Base-by-base conservation (phyloP, 1,140 invertebrate species). In the Trachymyrmex cornetzi region DNA sequence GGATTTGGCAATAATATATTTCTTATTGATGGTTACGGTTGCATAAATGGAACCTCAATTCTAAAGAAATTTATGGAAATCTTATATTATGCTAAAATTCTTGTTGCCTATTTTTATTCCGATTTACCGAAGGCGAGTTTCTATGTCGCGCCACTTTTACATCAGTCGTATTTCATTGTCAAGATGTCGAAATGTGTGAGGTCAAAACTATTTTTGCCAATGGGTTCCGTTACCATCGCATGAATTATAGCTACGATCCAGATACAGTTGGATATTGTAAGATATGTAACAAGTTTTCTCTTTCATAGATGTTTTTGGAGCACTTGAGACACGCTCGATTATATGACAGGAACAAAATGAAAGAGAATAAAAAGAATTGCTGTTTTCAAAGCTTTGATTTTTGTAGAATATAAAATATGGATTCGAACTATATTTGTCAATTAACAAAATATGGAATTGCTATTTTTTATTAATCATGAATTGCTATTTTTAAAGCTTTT, bases 131-230 rank as follows among this genome's bases (percentile, higher is more conserved):
- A 34, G 19, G 44, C 16, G 24, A 59, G 30, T 12, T 55, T 12
- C n/a, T 34, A 53, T 5, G 57, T 80, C 30, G 44, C 19, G 34
- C 59, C 24, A n/a, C 24, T 61, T 9, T 14, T 38, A 27, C 5
- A 55, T 44, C 38, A 53, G 22, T 38, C 55, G 27, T 84, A 84
- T 84, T 75, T 74, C 69, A 74, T 84, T 84, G 69, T 75, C 69
- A 24, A 63, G 55, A 61, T 84, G 75, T 75, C 55, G 67, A 57
- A 69, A 71, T 14, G 11, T 71, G 22, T 30, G 34, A 34, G 72
- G 55, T 61, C 69, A 34, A 75, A 63, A 63, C 22, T 61, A 74
- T 63, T 59, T 84, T 84, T 72, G 19, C 34, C 19, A 27, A 22
- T 27, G 38, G 3, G 19, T 79, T 75, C 14, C 24, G 48, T 50